Base-by-base conservation (phyloP, 2,888 invertebrate species). In the Plebejus anna region DNA sequence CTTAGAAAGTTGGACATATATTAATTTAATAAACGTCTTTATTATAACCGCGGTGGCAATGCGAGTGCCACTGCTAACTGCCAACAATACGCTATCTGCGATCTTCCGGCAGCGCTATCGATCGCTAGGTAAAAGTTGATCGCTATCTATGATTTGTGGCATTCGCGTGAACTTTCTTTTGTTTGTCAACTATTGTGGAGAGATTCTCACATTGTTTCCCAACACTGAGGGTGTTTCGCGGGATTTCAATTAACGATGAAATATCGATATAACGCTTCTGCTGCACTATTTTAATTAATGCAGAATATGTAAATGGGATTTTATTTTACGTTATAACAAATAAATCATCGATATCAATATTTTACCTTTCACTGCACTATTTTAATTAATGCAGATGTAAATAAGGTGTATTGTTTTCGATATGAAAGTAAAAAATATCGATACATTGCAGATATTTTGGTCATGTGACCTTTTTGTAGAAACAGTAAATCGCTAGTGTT, bases 91-190 rank as follows among this genome's bases (percentile, higher is more conserved):
- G 78, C 76, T 78, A 77, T 78, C 78, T 76, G 66, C 32, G 66
- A 78, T 78, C 76, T 79, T 73, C 55, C 73, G 73, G 73, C 73
- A 73, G 73, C 72, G 5, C 42, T 42, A 42, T 42, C 71, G 16
- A 71, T 71, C 71, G 38, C 22, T 16, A 55, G 66, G 80, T 79
- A 82, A 81, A 80, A 80, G 78, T 81, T 79, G 81, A 81, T 81
- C 80, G 76, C 78, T 75, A 81, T 82, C 81, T 80, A 80, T 81
- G 81, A 80, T 80, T 81, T 80, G 82, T 81, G 80, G 77, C 42
- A 75, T 75, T 73, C 71, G 73, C 66, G 77, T 78, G 76, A 77
- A 80, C 81, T 82, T 81, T 81, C 79, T 77, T 79, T 81, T 80
- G 80, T 79, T 75, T 77, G 55, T 75, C 47, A 51, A 73, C 51